Base-by-base conservation (phyloP, 92 coral and sea anemone genomes). In the Epizoanthus fatuus region DNA sequence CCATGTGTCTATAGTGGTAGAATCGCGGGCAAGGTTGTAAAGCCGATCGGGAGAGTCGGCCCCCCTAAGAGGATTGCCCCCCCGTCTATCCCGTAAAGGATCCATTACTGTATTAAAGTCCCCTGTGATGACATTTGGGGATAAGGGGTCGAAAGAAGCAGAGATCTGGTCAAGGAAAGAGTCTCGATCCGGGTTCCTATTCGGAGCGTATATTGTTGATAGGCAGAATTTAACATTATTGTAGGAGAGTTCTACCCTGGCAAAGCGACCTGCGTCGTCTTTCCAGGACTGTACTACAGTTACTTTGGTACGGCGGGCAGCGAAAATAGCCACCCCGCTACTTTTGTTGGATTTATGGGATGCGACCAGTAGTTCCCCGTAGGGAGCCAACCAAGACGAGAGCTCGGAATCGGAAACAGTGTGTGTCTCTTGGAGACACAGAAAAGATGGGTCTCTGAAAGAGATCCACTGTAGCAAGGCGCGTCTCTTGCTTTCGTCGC, bases 21-120 rank as follows among this genome's bases (percentile, higher is more conserved):
- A 40, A 40, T 40, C 45, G 3, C 45, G 45, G 1, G 45, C 45
- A 1, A 64, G 4, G 1, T 38, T 12, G 1, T 0, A 0, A 39
- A 55, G 19, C 1, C 56, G 58, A 6, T 5, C 40, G 44, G 14
- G 0, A 16, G 39, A 79, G 22, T 14, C 40, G 60, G 35, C n/a
- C 29, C 38, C 13, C 7, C 59, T 11, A 13, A 8, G 0, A 25
- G 73, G 44, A 44, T 3, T 1, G 3, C 73, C 67, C 4, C 80
- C 87, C 0, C 49, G 20, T 0, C 75, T 17, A 39, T 87, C 90
- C 0, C 37, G 0, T 0, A 4, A 2, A 0, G 10, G 19, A 16
- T 87, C 86, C 11, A 81, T 19, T 0, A 81, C 82, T 0, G 86
- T 17, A 6, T 87, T 87, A 32, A 87, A 81, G 7, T 81, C 91